Percentiles rank a stretch among this genome's conserved stretches.
Conservation (phyloP, 2,797 vertebrate genomes). For the Carapus acus region DNA sequence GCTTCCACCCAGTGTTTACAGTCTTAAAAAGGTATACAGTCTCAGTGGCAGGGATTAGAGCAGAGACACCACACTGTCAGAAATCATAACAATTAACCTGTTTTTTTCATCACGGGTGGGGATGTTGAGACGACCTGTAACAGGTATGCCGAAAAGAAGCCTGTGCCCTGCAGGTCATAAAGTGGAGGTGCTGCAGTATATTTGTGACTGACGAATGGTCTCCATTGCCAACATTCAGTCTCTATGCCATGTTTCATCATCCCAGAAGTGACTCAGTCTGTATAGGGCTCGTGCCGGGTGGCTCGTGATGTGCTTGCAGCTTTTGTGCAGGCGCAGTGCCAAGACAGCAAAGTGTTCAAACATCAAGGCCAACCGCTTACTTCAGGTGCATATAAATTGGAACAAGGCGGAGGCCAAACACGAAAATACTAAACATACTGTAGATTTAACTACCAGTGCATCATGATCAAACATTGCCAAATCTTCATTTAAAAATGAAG, state of each 20-base stretch:
- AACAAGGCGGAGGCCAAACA: slow-evolving; percentile 2
- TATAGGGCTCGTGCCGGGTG: not conserved
- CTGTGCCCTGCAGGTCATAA: slow-evolving; percentile 8
- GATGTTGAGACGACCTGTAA: slow-evolving; percentile 8
- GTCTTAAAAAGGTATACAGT: slow-evolving; percentile 55
- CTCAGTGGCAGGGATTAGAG: slow-evolving; percentile 39
- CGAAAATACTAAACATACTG: slow-evolving; percentile 1
- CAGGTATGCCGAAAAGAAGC: slow-evolving; percentile 23
- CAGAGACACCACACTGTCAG: slow-evolving; percentile 47
- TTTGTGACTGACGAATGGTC: slow-evolving; percentile 22
- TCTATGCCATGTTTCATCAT: slow-evolving; percentile 14
- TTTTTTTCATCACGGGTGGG: slow-evolving; percentile 20
- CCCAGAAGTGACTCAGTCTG: slow-evolving; percentile 13
- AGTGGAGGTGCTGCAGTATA: not conserved
- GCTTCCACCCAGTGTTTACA: slow-evolving; percentile 64
- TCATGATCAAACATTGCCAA: not conserved
- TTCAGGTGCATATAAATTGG: not conserved
- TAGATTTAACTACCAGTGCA: not conserved
- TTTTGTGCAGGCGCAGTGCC: no score
- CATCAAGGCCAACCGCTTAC: slow-evolving; percentile 1
- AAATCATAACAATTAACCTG: slow-evolving; percentile 38
- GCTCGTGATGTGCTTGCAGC: not conserved
- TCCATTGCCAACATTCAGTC: slow-evolving; percentile 5
- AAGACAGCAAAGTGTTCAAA: no score
- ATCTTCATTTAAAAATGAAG: no score